Percentiles rank a stretch among this genome's conserved stretches.
phyloP scores from a whole-genome alignment of 2,797 vertebrate genomes.

The Petrocephalus sullivani region DNA sequence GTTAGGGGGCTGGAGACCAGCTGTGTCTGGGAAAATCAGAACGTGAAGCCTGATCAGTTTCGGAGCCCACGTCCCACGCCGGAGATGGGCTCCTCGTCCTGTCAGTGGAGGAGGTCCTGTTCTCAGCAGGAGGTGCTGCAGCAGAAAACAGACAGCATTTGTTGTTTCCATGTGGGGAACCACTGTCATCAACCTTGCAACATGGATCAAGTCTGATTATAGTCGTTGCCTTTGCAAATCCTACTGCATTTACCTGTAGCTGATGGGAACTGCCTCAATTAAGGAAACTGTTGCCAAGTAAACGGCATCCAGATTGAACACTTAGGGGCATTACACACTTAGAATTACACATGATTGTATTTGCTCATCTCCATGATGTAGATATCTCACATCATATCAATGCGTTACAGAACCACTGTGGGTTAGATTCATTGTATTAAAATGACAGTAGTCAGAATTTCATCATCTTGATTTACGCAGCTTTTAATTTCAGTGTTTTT shows the following conservation, averaged over 20 bases:
- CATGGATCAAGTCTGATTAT: neutral
- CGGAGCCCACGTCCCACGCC: neutral
- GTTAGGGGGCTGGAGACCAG: neutral
- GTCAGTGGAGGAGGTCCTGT: neutral
- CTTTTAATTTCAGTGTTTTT: neutral
- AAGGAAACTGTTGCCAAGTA: slow-evolving; percentile 7
- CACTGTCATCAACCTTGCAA: neutral
- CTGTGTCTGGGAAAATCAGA: neutral
- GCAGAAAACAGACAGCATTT: neutral
- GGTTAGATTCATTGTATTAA: neutral
- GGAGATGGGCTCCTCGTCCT: neutral
- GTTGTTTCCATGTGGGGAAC: too few relatives aligned
- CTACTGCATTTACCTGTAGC: neutral
- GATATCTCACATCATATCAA: neutral
- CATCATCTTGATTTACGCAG: neutral
- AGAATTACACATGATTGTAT: slow-evolving; percentile 1
- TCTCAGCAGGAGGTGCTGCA: neutral
- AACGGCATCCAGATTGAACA: slow-evolving; percentile 1
- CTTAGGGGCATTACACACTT: neutral
- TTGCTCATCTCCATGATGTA: neutral
- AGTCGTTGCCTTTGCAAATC: slow-evolving; percentile 7
- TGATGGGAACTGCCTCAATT: slow-evolving; percentile 15
- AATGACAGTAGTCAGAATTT: neutral
- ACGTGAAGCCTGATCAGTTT: slow-evolving; percentile 5
- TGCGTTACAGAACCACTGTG: neutral